Evolutionary conservation across 2,888 invertebrate species (phyloP).

Genomic region (Gerris lacustris): DNA sequence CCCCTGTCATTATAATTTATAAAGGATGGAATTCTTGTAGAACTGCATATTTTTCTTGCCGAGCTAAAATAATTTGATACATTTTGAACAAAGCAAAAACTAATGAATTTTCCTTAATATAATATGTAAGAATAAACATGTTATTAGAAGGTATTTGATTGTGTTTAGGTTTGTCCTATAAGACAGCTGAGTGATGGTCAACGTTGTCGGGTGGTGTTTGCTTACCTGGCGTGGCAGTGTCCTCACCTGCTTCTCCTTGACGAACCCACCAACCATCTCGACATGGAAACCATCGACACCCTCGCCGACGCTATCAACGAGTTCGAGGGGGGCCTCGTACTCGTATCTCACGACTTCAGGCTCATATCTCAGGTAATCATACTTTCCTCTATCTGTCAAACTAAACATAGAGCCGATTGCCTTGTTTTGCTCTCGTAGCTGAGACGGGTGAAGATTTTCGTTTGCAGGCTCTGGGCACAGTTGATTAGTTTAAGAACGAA

Average conservation of each 20-base stretch:
- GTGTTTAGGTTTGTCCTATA: slow-evolving; percentile 71
- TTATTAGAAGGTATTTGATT: neutral
- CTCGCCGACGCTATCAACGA: slow-evolving; percentile 94
- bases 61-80: too few species aligned
- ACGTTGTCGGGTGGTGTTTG: slow-evolving; percentile 95
- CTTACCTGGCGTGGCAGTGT: slow-evolving; percentile 94
- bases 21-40: too few species aligned
- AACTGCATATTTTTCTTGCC: too few species aligned
- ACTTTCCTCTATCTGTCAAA: slow-evolving; percentile 3
- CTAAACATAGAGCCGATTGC: neutral
- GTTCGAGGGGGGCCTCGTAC: slow-evolving; percentile 95
- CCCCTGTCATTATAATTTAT: too few species aligned
- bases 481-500: too few species aligned
- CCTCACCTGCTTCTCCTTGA: slow-evolving; percentile 83
- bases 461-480: neutral
- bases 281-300: slow-evolving; percentile 97
- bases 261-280: slow-evolving; percentile 87
- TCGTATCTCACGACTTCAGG: slow-evolving; percentile 99
- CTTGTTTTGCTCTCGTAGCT: neutral
- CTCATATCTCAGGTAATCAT: slow-evolving; percentile 92
- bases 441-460: neutral
- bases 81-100: too few species aligned
- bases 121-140: too few species aligned
- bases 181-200: slow-evolving; percentile 94
- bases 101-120: too few species aligned